Evolutionary conservation across 1,140 invertebrate species (phyloP).

Genomic region (Palaemon carinicauda): DNA sequence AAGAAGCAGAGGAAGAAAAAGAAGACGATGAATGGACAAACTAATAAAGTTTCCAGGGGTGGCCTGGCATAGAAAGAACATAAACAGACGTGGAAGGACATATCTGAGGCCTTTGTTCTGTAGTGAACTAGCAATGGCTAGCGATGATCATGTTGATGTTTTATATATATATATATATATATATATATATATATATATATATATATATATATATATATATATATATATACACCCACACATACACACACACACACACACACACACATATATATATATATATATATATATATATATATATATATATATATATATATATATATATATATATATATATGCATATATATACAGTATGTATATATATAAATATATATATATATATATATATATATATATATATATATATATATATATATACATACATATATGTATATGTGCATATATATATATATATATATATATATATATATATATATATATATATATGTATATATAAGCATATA

Average conservation of each 20-base stretch:
- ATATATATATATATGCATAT: neutral
- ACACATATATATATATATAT: neutral
- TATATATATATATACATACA: neutral
- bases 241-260: no score
- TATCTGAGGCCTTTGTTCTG: no score
- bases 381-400: constrained; percentile 3
- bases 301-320: neutral
- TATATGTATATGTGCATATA: neutral
- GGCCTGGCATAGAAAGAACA: no score
- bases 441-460: neutral
- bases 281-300: neutral
- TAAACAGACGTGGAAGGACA: no score
- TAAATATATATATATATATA: neutral
- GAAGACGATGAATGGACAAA: no score
- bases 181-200: constrained; percentile 4
- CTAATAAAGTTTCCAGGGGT: no score
- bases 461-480: neutral
- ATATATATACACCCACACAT: neutral
- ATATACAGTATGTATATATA: neutral
- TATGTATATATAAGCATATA: neutral
- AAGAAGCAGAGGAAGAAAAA: no score
- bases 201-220: constrained; percentile 2
- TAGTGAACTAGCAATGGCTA: no score
- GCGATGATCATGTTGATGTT: no score
- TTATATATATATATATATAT: neutral